A percentile compares a stretch with the other conserved stretches of the same genome.
These are phyloP conservation scores for Colius striatus DNA, from an alignment of 2,113 vertebrate species.

Conservation along the genomic window DNA sequence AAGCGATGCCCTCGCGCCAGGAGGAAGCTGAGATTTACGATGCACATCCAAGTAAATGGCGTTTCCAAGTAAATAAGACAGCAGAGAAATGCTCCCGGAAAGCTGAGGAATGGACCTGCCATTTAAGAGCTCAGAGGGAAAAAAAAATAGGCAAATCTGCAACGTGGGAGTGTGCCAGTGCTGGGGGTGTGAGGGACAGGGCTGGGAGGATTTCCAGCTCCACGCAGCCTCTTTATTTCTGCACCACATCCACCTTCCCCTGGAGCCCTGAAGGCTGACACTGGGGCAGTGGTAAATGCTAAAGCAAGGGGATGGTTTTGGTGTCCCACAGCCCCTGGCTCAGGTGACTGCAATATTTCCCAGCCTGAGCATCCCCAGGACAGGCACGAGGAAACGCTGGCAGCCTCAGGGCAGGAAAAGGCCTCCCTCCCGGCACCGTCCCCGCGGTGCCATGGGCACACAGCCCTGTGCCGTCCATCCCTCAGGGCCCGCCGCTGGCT, in stretches of 20 bases:
- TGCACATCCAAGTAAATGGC: not conserved
- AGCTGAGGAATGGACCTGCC: conserved; percentile 49
- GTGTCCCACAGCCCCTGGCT: not conserved
- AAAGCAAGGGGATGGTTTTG: rapidly evolving
- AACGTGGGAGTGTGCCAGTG: not conserved
- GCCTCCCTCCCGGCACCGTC: rapidly evolving
- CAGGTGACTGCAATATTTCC: not conserved
- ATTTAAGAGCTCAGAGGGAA: conserved; percentile 21
- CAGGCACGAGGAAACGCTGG: not conserved
- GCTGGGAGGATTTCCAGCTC: conserved; percentile 45
- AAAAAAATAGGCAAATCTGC: not conserved
- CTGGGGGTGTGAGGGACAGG: not conserved
- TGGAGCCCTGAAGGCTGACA: not conserved
- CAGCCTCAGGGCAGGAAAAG: not conserved
- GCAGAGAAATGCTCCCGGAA: conserved; percentile 1
- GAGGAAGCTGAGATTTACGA: conserved; percentile 6
- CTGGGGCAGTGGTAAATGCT: not conserved
- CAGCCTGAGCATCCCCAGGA: not conserved
- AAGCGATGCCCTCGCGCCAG: not conserved
- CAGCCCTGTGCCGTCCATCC: not conserved
- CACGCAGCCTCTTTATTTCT: not conserved
- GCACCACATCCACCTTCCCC: not conserved
- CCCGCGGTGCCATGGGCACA: rapidly evolving
- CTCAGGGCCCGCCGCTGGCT: not conserved
- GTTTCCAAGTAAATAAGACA: conserved; percentile 34